These are phyloP conservation scores for Trilocha varians DNA, from an alignment of 2,888 invertebrate genomes.

Conservation along the genomic window DNA sequence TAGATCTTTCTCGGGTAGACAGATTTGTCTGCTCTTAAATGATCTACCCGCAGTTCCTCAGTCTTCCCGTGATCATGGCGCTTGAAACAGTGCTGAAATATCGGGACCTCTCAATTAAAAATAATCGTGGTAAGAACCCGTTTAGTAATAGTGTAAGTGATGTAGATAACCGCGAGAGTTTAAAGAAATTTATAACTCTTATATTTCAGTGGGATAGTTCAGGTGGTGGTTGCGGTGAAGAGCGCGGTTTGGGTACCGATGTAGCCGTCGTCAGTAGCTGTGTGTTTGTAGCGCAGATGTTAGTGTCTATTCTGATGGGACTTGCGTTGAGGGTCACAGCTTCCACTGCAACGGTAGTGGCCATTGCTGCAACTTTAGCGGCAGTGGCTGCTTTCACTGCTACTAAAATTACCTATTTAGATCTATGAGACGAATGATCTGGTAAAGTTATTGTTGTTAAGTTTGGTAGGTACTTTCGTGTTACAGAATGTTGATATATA, in stretches of 20 bases:
- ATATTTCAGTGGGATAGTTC: constrained; percentile 54
- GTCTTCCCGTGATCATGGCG: too few relatives aligned
- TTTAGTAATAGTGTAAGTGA: too few relatives aligned
- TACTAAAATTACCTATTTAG: constrained; percentile 90
- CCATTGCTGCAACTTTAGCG: constrained; percentile 87
- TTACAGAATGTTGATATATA: too few relatives aligned
- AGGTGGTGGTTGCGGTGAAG: constrained; percentile 67
- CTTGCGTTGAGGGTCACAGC: constrained; percentile 85
- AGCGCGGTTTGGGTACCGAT: constrained; percentile 95
- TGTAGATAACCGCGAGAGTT: too few relatives aligned
- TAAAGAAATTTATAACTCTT: background rate
- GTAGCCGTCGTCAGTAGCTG: constrained; percentile 95
- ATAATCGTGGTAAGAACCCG: too few relatives aligned
- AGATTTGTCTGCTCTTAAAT: too few relatives aligned
- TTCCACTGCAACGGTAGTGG: constrained; percentile 91
- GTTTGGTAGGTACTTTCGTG: too few relatives aligned
- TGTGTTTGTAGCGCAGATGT: constrained; percentile 96
- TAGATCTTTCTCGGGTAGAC: too few relatives aligned
- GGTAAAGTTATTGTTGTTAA: too few relatives aligned
- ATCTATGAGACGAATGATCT: constrained; percentile 79
- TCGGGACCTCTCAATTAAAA: too few relatives aligned
- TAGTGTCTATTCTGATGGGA: constrained; percentile 90
- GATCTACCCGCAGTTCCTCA: too few relatives aligned
- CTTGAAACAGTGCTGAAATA: too few relatives aligned
- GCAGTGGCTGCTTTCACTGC: constrained; percentile 89